These are phyloP conservation scores for Wiebesia pumilae DNA, from an alignment of 1,140 invertebrate genomes.

Conservation along the genomic window DNA sequence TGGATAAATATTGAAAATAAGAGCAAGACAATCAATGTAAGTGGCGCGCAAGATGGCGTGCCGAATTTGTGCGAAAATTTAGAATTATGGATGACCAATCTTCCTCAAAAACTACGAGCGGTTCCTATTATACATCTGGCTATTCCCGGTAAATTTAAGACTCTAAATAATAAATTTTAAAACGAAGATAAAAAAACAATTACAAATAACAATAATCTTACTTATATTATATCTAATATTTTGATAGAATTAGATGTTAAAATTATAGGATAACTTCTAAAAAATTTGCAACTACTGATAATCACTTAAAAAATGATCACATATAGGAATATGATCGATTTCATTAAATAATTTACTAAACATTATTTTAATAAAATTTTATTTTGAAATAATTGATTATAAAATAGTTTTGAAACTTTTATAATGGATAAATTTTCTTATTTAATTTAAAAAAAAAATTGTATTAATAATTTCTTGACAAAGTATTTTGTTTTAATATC, in stretches of 20 bases:
- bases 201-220: neutral
- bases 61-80: slow-evolving; percentile 71
- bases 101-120: slow-evolving; percentile 77
- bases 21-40: slow-evolving; percentile 9
- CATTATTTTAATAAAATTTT: no score
- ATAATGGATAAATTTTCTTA: no score
- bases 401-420: no score
- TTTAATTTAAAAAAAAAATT: no score
- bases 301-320: neutral
- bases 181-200: no score
- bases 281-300: neutral
- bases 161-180: neutral
- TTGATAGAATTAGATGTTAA: neutral
- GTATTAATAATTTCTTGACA: no score
- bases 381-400: no score
- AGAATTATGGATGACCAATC: slow-evolving; percentile 83
- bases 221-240: neutral
- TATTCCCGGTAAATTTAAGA: slow-evolving; percentile 80
- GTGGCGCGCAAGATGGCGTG: slow-evolving; percentile 38
- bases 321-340: no score
- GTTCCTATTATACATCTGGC: slow-evolving; percentile 82
- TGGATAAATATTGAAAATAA: neutral
- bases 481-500: no score
- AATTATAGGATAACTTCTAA: neutral
- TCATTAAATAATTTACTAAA: no score